Evolutionary conservation across 2,888 invertebrate genomes (phyloP).

Genomic region (Ctenicera cuprea): DNA sequence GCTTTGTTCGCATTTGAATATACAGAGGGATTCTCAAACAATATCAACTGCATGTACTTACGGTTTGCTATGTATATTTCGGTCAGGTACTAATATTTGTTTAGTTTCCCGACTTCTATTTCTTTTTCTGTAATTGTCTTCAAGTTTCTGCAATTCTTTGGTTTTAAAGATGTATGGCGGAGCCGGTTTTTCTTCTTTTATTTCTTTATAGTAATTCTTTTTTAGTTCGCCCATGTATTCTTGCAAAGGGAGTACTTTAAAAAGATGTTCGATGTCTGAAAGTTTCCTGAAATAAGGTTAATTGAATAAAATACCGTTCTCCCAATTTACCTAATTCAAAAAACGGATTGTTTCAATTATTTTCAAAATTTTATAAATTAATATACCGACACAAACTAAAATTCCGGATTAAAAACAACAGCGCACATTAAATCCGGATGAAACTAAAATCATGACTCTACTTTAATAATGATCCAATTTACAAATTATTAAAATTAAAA

Average conservation of each 20-base stretch:
- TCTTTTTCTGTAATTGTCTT: conserved; percentile 57
- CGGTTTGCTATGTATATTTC: conserved; percentile 9
- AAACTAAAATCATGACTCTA: no score
- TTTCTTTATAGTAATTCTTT: conserved; percentile 55
- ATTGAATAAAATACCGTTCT: no score
- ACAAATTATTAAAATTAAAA: no score
- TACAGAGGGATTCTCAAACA: no score
- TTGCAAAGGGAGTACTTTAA: conserved; percentile 63
- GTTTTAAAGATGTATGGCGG: conserved; percentile 53
- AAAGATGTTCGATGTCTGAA: conserved; percentile 64
- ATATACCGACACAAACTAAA: no score
- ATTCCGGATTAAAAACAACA: no score
- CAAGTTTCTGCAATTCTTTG: conserved; percentile 43
- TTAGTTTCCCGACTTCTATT: conserved; percentile 55
- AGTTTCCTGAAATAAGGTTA: conserved; percentile 60
- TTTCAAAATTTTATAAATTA: background rate
- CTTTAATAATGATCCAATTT: no score
- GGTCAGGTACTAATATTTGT: background rate
- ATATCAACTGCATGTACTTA: background rate
- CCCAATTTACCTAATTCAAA: no score
- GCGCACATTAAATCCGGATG: no score
- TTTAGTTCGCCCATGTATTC: conserved; percentile 64
- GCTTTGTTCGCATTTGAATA: no score
- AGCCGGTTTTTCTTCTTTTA: conserved; percentile 28
- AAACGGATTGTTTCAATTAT: background rate